Conservation (phyloP, 2,888 invertebrate species). For the Eueremaeus valkanovi region DNA sequence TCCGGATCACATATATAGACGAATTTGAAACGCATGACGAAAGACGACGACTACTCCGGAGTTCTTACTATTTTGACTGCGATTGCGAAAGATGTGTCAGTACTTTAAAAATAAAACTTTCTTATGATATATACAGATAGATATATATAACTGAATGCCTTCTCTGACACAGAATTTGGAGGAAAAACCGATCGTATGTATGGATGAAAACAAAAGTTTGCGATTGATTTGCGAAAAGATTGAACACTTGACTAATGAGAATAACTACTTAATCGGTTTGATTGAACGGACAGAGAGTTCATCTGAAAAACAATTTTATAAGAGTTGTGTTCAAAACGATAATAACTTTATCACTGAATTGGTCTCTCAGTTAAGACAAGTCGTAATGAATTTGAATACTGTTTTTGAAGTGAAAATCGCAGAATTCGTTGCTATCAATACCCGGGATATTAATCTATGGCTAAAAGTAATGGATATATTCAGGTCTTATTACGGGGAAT, state of each 20-base stretch:
- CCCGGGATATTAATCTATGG: neutral
- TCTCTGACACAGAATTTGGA: neutral
- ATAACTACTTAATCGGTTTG: neutral
- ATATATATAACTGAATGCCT: neutral
- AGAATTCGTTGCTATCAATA: slow-evolving; percentile 1
- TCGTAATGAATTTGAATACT: slow-evolving; percentile 17
- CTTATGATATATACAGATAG: too few relatives aligned
- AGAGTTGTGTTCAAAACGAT: neutral
- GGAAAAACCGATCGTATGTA: neutral
- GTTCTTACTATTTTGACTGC: slow-evolving; percentile 38
- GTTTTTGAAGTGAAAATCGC: slow-evolving; percentile 18
- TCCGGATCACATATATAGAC: slow-evolving; percentile 38
- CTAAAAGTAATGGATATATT: slow-evolving; percentile 11
- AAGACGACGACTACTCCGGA: slow-evolving; percentile 19
- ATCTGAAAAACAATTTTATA: neutral
- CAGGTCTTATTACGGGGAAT: neutral
- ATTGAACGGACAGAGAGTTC: neutral
- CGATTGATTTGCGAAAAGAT: neutral
- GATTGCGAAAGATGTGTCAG: slow-evolving; percentile 31
- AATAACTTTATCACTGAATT: slow-evolving; percentile 16
- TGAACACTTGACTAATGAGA: slow-evolving; percentile 8
- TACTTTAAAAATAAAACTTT: neutral
- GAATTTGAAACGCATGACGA: slow-evolving; percentile 36
- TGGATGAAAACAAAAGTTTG: neutral
- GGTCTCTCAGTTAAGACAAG: neutral